Base-by-base conservation (phyloP, 1,140 invertebrate genomes). In the Sminthurinus signatus region DNA sequence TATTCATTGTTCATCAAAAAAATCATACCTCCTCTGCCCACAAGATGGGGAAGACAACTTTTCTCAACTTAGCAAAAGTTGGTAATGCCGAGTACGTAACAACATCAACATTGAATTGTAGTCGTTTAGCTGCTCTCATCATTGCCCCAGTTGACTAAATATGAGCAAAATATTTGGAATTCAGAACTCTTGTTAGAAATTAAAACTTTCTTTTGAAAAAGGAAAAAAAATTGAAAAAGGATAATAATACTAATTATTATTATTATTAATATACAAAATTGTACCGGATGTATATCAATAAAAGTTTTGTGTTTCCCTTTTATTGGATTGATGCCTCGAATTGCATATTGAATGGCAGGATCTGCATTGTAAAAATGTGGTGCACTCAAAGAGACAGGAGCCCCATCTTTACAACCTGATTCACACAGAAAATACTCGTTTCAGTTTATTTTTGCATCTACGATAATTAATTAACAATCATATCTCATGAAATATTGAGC, bases 281-380 rank as follows among this genome's bases (percentile, higher is more conserved):
- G 8, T 42, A 56, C 54, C 57, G 87, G 87, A 75, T 90, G 84
- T 43, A 89, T 78, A 52, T 83, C 82, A 51, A 88, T 79, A 58
- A 79, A 81, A 1, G 86, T 86, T 70, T 85, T 82, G 75, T 93
- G 90, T 55, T 82, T 72, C 25, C 85, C 78, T 54, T 79, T 75
- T 55, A 82, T 77, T 0, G 91, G 91, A 4, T 78, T 70, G 14
- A 90, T 74, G n/a, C 91, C 91, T 21, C 84, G 82, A 0, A 93
- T 80, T 32, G 83, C 81, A 44, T 84, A 77, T 31, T 83, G 73
- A 1, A 92, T 76, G 0, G 78, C 74, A 1, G 83, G 80, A 70
- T 89, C 87, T 3, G 84, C 83, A 61, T 87, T 80, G 73, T 86
- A 85, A 75, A 93, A 95, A 75, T 96, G 91, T 2, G 92, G 91